Conservation (phyloP, 1,140 invertebrate species). For the Trinorchestia longiramus region DNA sequence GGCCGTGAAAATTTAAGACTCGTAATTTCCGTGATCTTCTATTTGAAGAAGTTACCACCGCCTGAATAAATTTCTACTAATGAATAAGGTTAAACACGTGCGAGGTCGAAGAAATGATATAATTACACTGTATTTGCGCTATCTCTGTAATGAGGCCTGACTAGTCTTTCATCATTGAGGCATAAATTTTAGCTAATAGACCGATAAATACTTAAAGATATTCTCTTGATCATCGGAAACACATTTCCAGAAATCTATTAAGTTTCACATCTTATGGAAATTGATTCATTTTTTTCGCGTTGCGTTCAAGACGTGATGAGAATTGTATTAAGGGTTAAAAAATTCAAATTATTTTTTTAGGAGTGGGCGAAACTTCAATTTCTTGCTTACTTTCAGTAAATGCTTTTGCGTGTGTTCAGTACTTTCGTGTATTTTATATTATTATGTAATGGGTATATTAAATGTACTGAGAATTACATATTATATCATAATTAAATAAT, state of each 20-base stretch:
- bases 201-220: neutral
- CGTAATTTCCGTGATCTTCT: neutral
- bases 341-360: neutral
- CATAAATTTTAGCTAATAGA: neutral
- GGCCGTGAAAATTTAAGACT: neutral
- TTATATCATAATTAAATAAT: too few relatives aligned
- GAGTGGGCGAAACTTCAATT: neutral
- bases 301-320: neutral
- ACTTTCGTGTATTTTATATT: neutral
- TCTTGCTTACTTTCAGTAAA: neutral
- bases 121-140: neutral
- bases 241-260: neutral
- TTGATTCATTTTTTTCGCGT: neutral
- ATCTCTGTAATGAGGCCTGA: neutral
- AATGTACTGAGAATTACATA: too few relatives aligned
- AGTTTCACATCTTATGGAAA: neutral
- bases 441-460: too few relatives aligned
- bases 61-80: neutral
- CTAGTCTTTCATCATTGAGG: neutral
- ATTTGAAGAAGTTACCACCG: neutral
- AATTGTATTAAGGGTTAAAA: neutral
- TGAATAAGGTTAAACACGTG: neutral
- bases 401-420: neutral
- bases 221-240: neutral
- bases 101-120: neutral